These are phyloP conservation scores for Fistularia commersonii DNA, from an alignment of 2,797 vertebrate species.

Conservation along the genomic window DNA sequence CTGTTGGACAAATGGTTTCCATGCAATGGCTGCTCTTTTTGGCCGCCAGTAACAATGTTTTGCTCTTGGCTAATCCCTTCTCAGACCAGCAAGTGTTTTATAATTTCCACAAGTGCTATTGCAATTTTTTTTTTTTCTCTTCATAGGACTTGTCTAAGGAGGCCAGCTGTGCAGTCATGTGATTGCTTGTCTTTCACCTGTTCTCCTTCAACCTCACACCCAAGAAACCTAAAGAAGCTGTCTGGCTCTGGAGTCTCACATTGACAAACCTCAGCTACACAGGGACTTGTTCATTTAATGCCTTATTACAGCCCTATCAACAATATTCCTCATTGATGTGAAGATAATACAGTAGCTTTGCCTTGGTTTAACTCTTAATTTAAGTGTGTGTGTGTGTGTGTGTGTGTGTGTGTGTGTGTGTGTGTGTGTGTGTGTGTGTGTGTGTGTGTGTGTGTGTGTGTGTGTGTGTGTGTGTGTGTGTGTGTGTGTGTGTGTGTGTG, in stretches of 20 bases:
- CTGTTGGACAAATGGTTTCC: too few relatives aligned
- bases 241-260: too few relatives aligned
- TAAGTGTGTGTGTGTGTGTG: too few relatives aligned
- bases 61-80: neutral
- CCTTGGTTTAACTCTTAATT: too few relatives aligned
- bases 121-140: slow-evolving; percentile 18
- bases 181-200: slow-evolving; percentile 17
- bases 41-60: neutral
- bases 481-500: too few relatives aligned
- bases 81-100: neutral
- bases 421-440: neutral
- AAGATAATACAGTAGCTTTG: too few relatives aligned
- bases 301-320: neutral
- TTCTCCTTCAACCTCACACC: neutral
- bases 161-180: slow-evolving; percentile 77
- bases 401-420: too few relatives aligned
- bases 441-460: too few relatives aligned
- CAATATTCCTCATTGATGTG: neutral
- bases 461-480: too few relatives aligned
- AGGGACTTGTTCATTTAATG: neutral
- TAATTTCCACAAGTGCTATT: neutral
- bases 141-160: slow-evolving; percentile 60
- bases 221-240: too few relatives aligned
- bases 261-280: too few relatives aligned
- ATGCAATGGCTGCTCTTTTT: neutral